Percentiles rank a stretch among this genome's conserved stretches.
These are phyloP conservation scores for Planiliza haematocheilus DNA, from an alignment of 2,113 vertebrate species.

Conservation along the genomic window DNA sequence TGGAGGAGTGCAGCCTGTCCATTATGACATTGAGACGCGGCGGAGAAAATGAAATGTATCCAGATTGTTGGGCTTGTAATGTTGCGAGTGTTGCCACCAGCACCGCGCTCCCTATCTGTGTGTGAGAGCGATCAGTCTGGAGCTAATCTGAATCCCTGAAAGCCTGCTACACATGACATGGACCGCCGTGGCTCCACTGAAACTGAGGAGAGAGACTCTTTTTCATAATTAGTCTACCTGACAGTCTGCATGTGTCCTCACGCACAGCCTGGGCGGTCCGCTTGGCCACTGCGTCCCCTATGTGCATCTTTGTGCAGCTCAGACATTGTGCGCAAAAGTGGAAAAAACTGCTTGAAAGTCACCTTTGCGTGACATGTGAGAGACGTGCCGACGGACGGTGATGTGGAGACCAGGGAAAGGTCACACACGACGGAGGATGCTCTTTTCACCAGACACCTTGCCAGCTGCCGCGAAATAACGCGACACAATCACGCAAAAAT, in stretches of 20 bases:
- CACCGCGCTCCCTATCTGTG: conserved; percentile 72
- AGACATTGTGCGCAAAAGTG: conserved; percentile 80
- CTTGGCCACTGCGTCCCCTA: conserved; percentile 67
- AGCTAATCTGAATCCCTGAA: conserved; percentile 79
- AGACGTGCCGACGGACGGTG: conserved; percentile 69
- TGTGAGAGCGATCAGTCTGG: conserved; percentile 76
- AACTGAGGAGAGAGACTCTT: conserved; percentile 60
- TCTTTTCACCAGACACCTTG: conserved; percentile 57
- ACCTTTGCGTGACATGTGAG: conserved; percentile 81
- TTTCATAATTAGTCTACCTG: conserved; percentile 74
- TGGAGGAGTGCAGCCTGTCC: conserved; percentile 96
- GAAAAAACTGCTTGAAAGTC: conserved; percentile 80
- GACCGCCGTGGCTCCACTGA: conserved; percentile 65
- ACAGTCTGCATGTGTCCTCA: conserved; percentile 76
- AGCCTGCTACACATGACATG: conserved; percentile 80
- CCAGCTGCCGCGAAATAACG: conserved; percentile 71
- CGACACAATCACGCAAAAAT: conserved; percentile 64
- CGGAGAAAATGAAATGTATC: conserved; percentile 56
- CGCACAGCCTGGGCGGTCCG: conserved; percentile 70
- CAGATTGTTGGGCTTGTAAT: conserved; percentile 52
- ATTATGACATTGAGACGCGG: conserved; percentile 84
- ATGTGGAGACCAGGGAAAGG: conserved; percentile 73
- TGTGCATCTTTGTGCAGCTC: conserved; percentile 72
- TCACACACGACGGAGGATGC: conserved; percentile 77
- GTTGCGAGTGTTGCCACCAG: conserved; percentile 66